Conservation (phyloP, 1,140 invertebrate genomes). For the Yoshiicerus persimilis region DNA sequence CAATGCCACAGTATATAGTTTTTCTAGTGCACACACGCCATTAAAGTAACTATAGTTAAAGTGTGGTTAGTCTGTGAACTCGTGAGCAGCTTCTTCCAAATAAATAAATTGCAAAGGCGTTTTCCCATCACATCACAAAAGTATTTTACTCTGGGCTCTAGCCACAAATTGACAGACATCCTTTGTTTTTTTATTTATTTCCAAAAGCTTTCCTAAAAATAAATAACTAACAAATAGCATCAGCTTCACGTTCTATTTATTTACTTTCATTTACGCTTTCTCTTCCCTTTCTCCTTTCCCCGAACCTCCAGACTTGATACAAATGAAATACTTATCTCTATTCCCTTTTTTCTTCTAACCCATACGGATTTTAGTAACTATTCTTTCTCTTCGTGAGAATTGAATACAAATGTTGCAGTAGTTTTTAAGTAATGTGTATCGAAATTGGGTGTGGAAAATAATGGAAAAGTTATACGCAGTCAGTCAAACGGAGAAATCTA, state of each 20-base stretch:
- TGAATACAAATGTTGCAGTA: background rate
- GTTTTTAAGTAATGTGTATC: background rate
- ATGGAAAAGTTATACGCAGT: background rate
- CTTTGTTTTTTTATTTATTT: conserved; percentile 4
- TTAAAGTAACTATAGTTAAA: background rate
- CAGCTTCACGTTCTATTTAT: background rate
- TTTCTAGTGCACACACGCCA: background rate
- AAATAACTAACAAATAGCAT: background rate
- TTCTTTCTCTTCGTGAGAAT: background rate
- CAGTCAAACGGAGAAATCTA: background rate
- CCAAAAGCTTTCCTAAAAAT: background rate
- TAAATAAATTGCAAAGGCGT: conserved; percentile 4
- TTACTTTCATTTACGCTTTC: background rate
- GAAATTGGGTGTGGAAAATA: background rate
- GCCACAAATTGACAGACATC: background rate
- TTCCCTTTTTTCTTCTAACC: background rate
- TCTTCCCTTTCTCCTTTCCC: background rate
- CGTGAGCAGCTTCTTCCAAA: background rate
- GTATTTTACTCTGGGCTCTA: background rate
- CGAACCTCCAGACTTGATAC: background rate
- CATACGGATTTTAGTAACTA: background rate
- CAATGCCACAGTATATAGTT: background rate
- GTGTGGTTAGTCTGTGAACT: background rate
- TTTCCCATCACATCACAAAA: background rate
- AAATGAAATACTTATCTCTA: background rate